Base-by-base conservation (phyloP, 1,140 invertebrate species). In the Halictus rubicundus region DNA sequence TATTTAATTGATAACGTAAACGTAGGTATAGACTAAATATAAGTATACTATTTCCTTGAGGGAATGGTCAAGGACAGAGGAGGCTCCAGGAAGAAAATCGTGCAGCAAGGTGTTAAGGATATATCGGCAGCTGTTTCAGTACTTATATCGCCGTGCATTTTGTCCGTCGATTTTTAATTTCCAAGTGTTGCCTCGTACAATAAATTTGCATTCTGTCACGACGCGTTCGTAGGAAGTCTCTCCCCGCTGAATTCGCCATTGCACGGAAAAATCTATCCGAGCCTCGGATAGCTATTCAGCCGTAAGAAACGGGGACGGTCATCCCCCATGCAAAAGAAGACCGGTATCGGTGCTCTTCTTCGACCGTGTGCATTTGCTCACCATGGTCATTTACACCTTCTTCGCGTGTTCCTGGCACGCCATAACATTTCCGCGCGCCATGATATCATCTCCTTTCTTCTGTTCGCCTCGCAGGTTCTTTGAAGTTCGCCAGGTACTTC, bases 371-470 rank as follows among this genome's bases (percentile, higher is more conserved):
- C 68, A 75, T 70, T 76, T 60, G 76, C 81, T 65, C 37, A 57
- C 68, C 68, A 60, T 82, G 84, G 83, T 85, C 83, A 85, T 84
- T 85, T 86, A 80, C 83, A 79, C 83, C 83, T 86, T 72, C 76
- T 71, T 73, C 70, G 70, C 74, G 71, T 82, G 84, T 82, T 81
- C 64, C 61, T 70, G 77, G 79, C 83, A 80, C 82, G 66, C 77
- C 81, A 75, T 66, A 84, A 85, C 82, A 84, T 84, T 85, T 85
- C 82, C 84, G 84, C 79, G 75, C 75, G 25, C 42, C 61, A 52
- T 79, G 83, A 86, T 86, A 86, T 85, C 83, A 86, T 85, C 83
- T 81, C 69, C 65, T 78, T 82, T 82, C 74, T 75, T 75, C 61
- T 71, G 49, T 68, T 82, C 54, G 59, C 80, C 49, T 70, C 57